phyloP scores from a whole-genome alignment of 2,797 vertebrate genomes.

The Valencia hispanica region DNA sequence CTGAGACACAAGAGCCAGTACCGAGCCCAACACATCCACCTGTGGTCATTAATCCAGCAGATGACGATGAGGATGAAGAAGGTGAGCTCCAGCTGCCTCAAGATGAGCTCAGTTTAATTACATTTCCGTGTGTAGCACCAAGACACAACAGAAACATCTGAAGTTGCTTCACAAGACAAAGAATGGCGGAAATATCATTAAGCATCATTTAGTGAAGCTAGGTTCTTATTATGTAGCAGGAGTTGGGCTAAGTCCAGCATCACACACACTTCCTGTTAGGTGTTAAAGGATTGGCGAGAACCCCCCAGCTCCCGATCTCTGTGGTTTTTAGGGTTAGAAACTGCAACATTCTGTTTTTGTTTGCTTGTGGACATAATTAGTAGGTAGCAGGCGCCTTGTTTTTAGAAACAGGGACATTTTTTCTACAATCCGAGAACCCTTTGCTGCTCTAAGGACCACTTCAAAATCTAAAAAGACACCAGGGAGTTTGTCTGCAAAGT shows the following conservation, averaged over 20 bases:
- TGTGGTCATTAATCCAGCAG: slow-evolving; percentile 94
- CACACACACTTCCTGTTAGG: background rate
- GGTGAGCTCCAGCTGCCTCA: slow-evolving; percentile 51
- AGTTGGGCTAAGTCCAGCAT: background rate
- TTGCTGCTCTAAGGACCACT: too few species aligned
- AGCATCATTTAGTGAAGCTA: background rate
- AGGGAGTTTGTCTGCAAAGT: too few species aligned
- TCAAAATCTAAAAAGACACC: too few species aligned
- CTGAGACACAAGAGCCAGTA: slow-evolving; percentile 91
- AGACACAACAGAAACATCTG: too few species aligned
- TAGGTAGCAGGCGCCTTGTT: too few species aligned
- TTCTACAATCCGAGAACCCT: too few species aligned
- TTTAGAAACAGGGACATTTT: too few species aligned
- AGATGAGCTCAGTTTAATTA: background rate
- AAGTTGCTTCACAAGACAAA: background rate
- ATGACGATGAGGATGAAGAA: slow-evolving; percentile 97
- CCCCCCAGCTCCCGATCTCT: background rate
- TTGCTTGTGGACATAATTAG: too few species aligned
- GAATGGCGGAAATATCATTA: background rate
- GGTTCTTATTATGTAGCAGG: background rate
- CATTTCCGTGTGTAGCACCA: too few species aligned
- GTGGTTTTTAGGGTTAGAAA: background rate
- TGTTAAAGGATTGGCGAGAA: background rate
- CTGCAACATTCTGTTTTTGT: background rate
- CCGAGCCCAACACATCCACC: slow-evolving; percentile 97